Evolutionary conservation across 2,113 vertebrate genomes (phyloP).

Genomic region (Eulacestoma nigropectus): DNA sequence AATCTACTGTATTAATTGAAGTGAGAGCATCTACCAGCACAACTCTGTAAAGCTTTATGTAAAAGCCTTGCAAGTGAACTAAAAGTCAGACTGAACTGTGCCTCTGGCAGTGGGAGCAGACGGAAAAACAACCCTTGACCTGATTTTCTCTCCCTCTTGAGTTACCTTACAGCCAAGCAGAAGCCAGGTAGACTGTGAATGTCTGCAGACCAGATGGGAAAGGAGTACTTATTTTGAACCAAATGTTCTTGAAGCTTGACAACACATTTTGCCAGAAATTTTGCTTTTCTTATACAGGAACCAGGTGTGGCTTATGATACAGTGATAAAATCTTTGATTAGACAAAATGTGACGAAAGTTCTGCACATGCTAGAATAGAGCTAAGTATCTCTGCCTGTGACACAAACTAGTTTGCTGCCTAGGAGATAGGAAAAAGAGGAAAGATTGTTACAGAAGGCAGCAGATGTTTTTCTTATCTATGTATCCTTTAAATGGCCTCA

Average conservation of each 20-base stretch:
- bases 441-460: neutral
- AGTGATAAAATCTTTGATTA: conserved; percentile 41
- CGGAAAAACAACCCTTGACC: conserved; percentile 35
- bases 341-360: neutral
- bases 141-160: conserved; percentile 28
- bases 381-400: neutral
- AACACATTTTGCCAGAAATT: neutral
- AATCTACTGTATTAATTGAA: neutral
- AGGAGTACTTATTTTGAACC: neutral
- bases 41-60: neutral
- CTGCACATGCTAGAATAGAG: neutral
- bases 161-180: neutral
- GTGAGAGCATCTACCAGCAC: neutral
- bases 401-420: neutral
- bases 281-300: conserved; percentile 31
- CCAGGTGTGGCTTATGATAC: conserved; percentile 30
- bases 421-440: conserved; percentile 13
- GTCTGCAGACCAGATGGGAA: neutral
- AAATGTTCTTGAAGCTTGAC: neutral
- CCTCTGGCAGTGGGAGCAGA: conserved; percentile 5
- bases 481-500: neutral
- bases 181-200: conserved; percentile 2
- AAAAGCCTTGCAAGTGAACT: neutral
- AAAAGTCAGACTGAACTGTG: neutral
- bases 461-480: conserved; percentile 42